phyloP scores from a whole-genome alignment of 2,888 invertebrate species.

The Heliconius aoede region DNA sequence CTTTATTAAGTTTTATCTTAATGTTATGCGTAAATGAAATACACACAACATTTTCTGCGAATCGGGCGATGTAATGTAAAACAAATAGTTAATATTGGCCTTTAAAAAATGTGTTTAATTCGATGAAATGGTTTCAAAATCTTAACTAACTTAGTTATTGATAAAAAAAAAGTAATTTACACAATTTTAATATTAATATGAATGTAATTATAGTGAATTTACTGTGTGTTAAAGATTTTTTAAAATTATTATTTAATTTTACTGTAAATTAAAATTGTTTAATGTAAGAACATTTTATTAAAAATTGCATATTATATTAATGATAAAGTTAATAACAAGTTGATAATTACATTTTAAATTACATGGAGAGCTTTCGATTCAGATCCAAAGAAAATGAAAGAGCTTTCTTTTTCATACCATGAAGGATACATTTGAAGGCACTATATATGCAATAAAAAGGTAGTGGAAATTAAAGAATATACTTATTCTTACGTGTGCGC shows the following conservation, averaged over 20 bases:
- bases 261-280: too few species aligned
- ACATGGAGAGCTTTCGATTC: not conserved
- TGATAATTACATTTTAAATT: not conserved
- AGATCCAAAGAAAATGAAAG: not conserved
- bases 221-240: too few species aligned
- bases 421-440: not conserved
- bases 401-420: not conserved
- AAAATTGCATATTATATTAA: not conserved
- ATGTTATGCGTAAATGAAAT: not conserved
- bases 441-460: too few species aligned
- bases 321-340: not conserved
- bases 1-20: not conserved
- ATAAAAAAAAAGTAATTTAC: constrained; percentile 3
- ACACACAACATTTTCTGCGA: not conserved
- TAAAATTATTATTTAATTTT: too few species aligned
- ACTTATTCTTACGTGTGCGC: too few species aligned
- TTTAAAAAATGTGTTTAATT: not conserved
- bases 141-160: not conserved
- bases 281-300: too few species aligned
- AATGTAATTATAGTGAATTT: too few species aligned
- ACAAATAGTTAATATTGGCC: not conserved
- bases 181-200: not conserved
- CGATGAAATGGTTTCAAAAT: not conserved
- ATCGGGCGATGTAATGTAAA: not conserved
- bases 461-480: too few species aligned